phyloP scores from a whole-genome alignment of 2,797 vertebrate genomes.

The Prionace glauca region DNA sequence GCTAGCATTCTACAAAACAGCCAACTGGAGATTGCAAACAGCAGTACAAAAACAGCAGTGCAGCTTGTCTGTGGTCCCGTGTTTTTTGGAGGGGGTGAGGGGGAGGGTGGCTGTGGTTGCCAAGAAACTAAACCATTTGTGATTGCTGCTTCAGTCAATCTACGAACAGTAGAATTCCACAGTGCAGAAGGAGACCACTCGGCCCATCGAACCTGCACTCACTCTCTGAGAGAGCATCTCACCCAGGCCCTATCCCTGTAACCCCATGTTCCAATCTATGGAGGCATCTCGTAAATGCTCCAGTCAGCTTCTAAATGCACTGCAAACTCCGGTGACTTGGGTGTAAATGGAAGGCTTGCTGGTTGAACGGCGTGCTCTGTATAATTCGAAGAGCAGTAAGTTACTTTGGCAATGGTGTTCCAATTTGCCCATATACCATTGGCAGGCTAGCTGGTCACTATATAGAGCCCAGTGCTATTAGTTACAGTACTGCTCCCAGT shows the following conservation, averaged over 20 bases:
- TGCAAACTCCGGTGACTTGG: background rate
- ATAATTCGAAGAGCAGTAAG: background rate
- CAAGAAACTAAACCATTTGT: conserved; percentile 34
- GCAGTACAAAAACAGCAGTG: background rate
- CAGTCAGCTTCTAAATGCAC: background rate
- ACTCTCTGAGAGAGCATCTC: no score
- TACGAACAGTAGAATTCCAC: conserved; percentile 18
- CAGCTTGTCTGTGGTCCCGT: no score
- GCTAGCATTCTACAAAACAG: conserved; percentile 7
- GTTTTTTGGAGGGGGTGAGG: no score
- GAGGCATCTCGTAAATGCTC: background rate
- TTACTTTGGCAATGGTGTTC: background rate
- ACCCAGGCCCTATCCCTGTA: no score
- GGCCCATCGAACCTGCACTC: no score
- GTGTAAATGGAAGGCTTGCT: background rate
- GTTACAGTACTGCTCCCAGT: background rate
- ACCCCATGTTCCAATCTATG: conserved; percentile 42
- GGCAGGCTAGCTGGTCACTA: background rate
- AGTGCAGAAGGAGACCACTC: no score
- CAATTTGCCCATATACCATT: background rate
- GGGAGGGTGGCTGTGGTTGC: background rate
- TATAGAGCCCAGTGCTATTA: background rate
- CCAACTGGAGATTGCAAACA: background rate
- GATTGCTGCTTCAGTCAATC: conserved; percentile 53
- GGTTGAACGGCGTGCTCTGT: conserved; percentile 48